Evolutionary conservation across 2,113 vertebrate genomes (phyloP), one percentile per base, ranked within the genome.

Genomic region (Leptosomus discolor): DNA sequence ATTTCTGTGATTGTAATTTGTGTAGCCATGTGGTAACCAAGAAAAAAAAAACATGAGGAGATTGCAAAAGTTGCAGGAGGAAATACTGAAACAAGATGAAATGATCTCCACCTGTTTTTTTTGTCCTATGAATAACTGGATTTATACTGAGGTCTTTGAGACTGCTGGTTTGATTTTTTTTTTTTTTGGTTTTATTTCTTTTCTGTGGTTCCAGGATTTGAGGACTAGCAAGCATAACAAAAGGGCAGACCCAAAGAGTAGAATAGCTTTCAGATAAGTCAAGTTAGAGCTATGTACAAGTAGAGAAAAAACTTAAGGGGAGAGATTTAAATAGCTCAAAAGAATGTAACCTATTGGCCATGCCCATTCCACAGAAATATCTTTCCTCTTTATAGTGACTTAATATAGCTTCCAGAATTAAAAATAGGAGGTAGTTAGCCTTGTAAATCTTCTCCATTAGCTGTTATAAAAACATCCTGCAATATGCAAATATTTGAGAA

Each of bases 251-350:
- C 8, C 37, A 57, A 65, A 65, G n/a, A n/a, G n/a, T 70, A 57
- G 32, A 65, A 45, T 36, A 26, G 24, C 26, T 89, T 91, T 86
- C 58, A 74, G 24, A 70, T 74, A 30, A 12, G 5, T 41, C 58
- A 54, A 54, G 43, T 50, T 54, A 76, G 45, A 63, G 50, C 67
- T 80, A 27, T 22, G 18, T 45, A 65, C 45, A 61, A 86, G 21
- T 32, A 73, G 53, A 88, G 54, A 45, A 68, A 41, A 88, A 71
- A 26, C 58, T 48, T 86, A 22, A 37, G 16, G 17, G 65, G 39
- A 41, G 43, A 82, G 85, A 90, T 85, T 94, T 85, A 94, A 97
- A 96, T 94, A 97, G 82, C 92, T 77, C 63, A 56, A 65, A 93
- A 96, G 92, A 92, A 88, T 93, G 88, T 97, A 94, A 95, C 92